Evolutionary conservation across 2,797 vertebrate genomes (phyloP).

Genomic region (Crypturellus tataupa): DNA sequence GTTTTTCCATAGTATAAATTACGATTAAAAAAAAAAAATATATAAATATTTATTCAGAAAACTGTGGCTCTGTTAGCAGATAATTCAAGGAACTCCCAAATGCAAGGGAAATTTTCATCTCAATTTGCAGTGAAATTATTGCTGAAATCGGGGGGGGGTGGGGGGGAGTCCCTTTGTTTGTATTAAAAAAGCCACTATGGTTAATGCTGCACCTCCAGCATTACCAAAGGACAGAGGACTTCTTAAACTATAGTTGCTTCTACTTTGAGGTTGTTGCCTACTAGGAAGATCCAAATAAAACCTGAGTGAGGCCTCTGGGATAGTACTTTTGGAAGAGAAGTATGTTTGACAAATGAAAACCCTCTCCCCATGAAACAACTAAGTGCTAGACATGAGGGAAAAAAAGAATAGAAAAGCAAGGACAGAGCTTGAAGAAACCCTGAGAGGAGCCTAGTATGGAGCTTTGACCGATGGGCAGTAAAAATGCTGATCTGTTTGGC

Average conservation of each 20-base stretch:
- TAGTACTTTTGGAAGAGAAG: neutral
- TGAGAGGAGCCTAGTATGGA: neutral
- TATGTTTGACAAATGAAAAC: neutral
- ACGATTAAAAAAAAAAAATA: constrained; percentile 21
- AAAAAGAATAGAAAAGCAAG: neutral
- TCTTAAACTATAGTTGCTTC: neutral
- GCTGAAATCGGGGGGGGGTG: neutral
- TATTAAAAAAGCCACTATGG: neutral
- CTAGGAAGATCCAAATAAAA: neutral
- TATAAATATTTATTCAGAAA: constrained; percentile 48
- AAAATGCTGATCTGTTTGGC: neutral
- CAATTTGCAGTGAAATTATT: neutral
- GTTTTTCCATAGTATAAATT: constrained; percentile 20
- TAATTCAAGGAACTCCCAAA: neutral
- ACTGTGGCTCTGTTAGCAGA: neutral
- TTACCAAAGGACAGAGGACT: neutral
- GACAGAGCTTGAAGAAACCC: neutral
- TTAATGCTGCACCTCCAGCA: neutral
- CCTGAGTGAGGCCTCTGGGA: neutral
- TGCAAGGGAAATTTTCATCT: neutral
- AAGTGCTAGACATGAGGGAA: neutral
- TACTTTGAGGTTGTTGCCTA: neutral
- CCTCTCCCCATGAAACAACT: neutral
- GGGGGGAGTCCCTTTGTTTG: neutral
- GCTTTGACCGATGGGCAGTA: neutral